These are phyloP conservation scores for Pipistrellus pipistrellus DNA, from an alignment of 2,797 vertebrate species.

Conservation along the genomic window DNA sequence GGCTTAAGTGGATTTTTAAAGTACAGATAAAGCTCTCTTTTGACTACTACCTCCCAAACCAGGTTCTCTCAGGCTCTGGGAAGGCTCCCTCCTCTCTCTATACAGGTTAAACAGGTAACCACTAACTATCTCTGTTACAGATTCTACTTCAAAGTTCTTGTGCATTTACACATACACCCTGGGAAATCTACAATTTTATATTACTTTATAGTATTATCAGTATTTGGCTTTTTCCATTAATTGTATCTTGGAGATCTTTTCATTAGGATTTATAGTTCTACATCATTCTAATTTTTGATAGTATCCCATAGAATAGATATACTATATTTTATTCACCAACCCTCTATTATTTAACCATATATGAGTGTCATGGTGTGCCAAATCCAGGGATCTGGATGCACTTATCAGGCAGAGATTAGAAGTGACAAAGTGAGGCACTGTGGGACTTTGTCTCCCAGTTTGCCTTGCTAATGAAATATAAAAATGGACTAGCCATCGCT, in stretches of 20 bases:
- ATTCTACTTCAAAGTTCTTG: conserved; percentile 1
- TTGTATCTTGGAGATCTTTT: neutral
- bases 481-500: neutral
- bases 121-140: neutral
- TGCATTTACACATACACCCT: neutral
- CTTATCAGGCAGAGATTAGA: too few relatives aligned
- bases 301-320: neutral
- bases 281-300: neutral
- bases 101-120: neutral
- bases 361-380: neutral
- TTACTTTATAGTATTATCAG: neutral
- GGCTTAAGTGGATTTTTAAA: neutral
- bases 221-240: neutral
- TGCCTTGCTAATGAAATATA: neutral
- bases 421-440: too few relatives aligned
- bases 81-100: neutral
- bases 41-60: neutral
- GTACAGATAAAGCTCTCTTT: conserved; percentile 31
- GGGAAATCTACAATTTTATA: neutral
- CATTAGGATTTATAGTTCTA: neutral
- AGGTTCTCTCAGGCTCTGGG: neutral
- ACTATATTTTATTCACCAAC: neutral
- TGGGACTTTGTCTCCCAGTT: too few relatives aligned
- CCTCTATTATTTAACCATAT: neutral
- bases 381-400: neutral